Evolutionary conservation across 2,888 invertebrate species (phyloP), one percentile per base, ranked within the genome.

Genomic region (Onthophagus sagittarius): DNA sequence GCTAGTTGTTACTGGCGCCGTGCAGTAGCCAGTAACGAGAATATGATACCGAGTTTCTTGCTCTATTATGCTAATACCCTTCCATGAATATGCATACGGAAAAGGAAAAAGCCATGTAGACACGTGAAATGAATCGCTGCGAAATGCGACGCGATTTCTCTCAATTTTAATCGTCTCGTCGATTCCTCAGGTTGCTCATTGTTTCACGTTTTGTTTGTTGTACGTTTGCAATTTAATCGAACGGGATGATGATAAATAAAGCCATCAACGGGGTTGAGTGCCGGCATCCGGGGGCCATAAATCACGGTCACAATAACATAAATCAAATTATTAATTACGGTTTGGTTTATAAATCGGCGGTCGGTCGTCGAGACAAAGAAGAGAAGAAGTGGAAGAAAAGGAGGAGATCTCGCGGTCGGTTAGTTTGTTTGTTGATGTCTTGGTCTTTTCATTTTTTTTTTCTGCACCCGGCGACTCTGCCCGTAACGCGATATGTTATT

Each of bases 261-360:
- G 77, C 76, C 73, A 76, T 78, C 78, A 77, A 76, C 74, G 76
- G 23, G 23, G 23, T 23, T 78, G 77, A 76, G 63, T 65, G 62
- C 70, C 71, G 62, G 64, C 72, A 74, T 72, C 64, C 67, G 32
- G 76, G 73, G 71, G 71, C 71, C 65, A 78, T 79, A 77, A 77
- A 78, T 79, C 79, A 79, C 76, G 73, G 72, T 70, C 74, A 76
- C 77, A 77, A 78, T 79, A 77, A 76, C 74, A 79, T 79, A 79
- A 78, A 79, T 79, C 79, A 79, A 76, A 75, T 77, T 77, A 77
- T 78, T 79, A 79, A 79, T 79, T 79, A 76, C 74, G 39, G 39
- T 53, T 53, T 53, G 39, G 73, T 70, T 75, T 72, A 75, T 75
- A 77, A 77, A 76, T 75, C 74, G 71, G 65, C 64, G 70, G 63